Conservation (phyloP, 2,797 vertebrate species). For the Oreonectes daqikongensis region DNA sequence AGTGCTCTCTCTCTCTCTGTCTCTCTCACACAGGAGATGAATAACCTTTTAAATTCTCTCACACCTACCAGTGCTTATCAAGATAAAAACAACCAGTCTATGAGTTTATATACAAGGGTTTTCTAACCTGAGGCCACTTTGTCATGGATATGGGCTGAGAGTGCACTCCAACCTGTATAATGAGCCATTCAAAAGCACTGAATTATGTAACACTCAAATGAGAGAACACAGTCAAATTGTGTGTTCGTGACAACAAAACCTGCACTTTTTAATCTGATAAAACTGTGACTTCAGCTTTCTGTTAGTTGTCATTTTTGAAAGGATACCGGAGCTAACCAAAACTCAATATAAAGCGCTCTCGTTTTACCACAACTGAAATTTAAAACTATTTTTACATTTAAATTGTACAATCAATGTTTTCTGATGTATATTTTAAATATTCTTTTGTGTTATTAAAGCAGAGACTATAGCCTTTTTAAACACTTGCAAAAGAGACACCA, state of each 20-base stretch:
- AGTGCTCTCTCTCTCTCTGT: constrained; percentile 36
- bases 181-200: constrained; percentile 46
- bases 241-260: background rate
- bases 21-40: constrained; percentile 33
- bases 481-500: constrained; percentile 48
- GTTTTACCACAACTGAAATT: background rate
- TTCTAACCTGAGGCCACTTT: constrained; percentile 33
- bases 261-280: background rate
- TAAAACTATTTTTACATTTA: too few species aligned
- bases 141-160: constrained; percentile 44
- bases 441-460: background rate
- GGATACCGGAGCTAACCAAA: background rate
- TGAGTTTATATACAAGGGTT: constrained; percentile 30
- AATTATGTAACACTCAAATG: constrained; percentile 52
- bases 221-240: constrained; percentile 5
- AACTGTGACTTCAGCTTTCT: background rate
- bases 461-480: constrained; percentile 19
- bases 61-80: constrained; percentile 46
- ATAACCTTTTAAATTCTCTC: constrained; percentile 48
- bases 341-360: too few species aligned
- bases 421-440: background rate
- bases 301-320: background rate
- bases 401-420: background rate
- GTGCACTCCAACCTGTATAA: constrained; percentile 53
- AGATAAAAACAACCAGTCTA: constrained; percentile 51